These are phyloP conservation scores for Drosophila sordidapex DNA, from an alignment of 2,888 invertebrate species.

Conservation along the genomic window DNA sequence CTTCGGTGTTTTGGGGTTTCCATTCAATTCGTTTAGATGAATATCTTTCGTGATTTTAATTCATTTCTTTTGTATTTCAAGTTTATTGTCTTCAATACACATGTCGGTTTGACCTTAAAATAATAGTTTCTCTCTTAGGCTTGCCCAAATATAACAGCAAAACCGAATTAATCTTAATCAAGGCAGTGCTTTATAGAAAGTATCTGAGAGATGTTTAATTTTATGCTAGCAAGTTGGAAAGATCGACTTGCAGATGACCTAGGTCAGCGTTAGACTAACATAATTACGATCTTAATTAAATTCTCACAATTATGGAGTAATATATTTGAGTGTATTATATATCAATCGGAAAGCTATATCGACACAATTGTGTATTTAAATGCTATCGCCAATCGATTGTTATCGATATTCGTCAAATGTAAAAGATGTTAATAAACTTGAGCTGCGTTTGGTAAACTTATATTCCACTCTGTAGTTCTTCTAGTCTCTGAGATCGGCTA, in stretches of 20 bases:
- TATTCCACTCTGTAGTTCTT: background rate
- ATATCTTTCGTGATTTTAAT: background rate
- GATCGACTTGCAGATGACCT: background rate
- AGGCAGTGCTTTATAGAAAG: background rate
- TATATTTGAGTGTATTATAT: background rate
- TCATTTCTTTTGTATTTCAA: background rate
- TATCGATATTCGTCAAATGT: background rate
- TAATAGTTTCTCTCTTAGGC: background rate
- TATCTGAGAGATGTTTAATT: background rate
- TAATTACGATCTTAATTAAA: background rate
- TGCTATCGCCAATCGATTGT: background rate
- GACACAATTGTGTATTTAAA: background rate
- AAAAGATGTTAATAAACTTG: too few relatives aligned
- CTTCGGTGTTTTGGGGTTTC: background rate
- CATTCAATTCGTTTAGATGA: conserved; percentile 7
- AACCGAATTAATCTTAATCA: background rate
- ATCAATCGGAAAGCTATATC: background rate
- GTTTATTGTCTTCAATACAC: background rate
- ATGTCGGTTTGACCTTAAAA: background rate
- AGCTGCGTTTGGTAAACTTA: too few relatives aligned
- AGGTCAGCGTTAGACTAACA: too few relatives aligned
- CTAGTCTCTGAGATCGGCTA: background rate
- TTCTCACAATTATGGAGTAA: background rate
- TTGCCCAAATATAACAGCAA: background rate
- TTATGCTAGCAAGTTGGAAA: background rate